Percentiles rank a stretch among this genome's conserved stretches.
Conservation (phyloP, 2,113 vertebrate genomes). For the Daboia siamensis region DNA sequence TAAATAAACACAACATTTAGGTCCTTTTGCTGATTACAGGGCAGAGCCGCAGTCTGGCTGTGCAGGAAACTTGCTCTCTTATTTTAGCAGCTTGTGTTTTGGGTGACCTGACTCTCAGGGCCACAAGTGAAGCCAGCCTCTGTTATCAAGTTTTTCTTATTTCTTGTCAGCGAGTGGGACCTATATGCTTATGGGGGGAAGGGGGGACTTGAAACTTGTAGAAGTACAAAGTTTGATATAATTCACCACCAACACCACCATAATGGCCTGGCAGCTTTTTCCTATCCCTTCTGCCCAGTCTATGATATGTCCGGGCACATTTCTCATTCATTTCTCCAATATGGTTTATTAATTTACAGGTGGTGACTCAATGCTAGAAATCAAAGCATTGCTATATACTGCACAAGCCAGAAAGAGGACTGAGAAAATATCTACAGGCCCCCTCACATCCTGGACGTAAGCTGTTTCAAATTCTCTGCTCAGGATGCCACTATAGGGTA, state of each 20-base stretch:
- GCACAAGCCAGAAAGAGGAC: not conserved
- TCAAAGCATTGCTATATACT: not conserved
- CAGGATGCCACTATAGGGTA: not conserved
- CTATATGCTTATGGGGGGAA: not conserved
- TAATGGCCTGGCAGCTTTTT: not conserved
- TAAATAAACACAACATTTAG: conserved; percentile 37
- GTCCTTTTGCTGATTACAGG: conserved; percentile 48
- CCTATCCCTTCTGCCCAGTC: too few relatives aligned
- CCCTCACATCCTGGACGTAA: not conserved
- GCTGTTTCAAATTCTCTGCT: not conserved
- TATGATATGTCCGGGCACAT: not conserved
- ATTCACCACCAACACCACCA: not conserved
- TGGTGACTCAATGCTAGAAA: not conserved
- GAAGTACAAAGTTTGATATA: not conserved
- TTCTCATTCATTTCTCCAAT: not conserved
- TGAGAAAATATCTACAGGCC: not conserved
- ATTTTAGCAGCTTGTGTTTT: conserved; percentile 39
- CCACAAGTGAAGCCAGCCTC: not conserved
- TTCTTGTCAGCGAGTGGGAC: not conserved
- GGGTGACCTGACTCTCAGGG: conserved; percentile 23
- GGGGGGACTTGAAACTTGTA: not conserved
- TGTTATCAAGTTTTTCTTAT: not conserved
- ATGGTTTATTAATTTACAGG: not conserved
- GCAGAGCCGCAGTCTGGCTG: conserved; percentile 37
- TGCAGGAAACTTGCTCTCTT: conserved; percentile 41